phyloP scores from a whole-genome alignment of 2,888 invertebrate species.

The Catocala nupta region DNA sequence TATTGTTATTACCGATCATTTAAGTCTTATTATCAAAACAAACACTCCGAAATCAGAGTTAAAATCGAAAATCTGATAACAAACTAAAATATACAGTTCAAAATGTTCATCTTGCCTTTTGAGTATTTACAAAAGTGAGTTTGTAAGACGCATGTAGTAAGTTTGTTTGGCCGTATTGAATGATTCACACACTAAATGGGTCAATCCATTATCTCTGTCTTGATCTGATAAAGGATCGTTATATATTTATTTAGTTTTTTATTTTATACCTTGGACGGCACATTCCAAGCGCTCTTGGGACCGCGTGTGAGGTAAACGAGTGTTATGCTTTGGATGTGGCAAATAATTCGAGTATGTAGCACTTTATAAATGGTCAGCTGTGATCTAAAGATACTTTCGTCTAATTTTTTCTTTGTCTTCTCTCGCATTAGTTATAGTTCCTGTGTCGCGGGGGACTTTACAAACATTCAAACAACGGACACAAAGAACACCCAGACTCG shows the following conservation, averaged over 20 bases:
- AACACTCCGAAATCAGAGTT: conserved; percentile 48
- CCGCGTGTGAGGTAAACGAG: conserved; percentile 32
- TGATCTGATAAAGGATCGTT: conserved; percentile 82
- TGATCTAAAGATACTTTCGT: too few species aligned
- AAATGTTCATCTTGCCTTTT: not conserved
- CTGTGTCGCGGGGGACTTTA: too few species aligned
- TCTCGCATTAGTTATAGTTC: too few species aligned
- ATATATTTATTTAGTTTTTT: conserved; percentile 68
- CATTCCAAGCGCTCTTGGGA: conserved; percentile 68
- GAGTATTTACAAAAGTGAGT: conserved; percentile 9
- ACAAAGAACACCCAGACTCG: too few species aligned
- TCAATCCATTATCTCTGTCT: conserved; percentile 81
- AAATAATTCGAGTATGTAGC: conserved; percentile 6
- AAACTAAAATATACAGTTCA: conserved; percentile 37
- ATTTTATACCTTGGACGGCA: conserved; percentile 65
- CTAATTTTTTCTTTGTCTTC: too few species aligned
- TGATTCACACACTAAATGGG: conserved; percentile 83
- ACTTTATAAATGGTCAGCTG: too few species aligned
- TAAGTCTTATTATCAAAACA: conserved; percentile 62
- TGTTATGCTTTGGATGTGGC: conserved; percentile 55
- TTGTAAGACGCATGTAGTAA: conserved; percentile 40
- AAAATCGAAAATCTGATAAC: conserved; percentile 43
- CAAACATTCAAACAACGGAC: too few species aligned
- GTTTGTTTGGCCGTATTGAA: conserved; percentile 63
- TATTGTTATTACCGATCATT: conserved; percentile 59